These are phyloP conservation scores for Lepidonotus clava DNA, from an alignment of 2,888 invertebrate genomes.

Conservation along the genomic window DNA sequence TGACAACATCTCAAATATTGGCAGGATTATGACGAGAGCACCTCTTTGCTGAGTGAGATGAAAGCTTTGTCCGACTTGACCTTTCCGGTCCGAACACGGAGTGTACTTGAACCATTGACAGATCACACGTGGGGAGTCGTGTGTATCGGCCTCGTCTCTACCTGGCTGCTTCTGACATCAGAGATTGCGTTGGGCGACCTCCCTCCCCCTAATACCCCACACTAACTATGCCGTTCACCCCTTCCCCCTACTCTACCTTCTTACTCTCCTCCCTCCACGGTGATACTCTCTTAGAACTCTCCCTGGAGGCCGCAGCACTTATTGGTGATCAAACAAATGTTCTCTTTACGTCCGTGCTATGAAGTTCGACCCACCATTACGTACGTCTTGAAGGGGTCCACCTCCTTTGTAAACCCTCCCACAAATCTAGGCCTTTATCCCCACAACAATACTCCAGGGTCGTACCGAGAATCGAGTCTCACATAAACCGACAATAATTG, in stretches of 20 bases:
- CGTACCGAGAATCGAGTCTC: too few species aligned
- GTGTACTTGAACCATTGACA: background rate
- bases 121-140: background rate
- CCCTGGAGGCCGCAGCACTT: background rate
- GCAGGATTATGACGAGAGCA: background rate
- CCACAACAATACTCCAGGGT: too few species aligned
- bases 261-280: background rate
- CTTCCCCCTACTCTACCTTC: background rate
- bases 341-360: background rate
- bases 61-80: background rate
- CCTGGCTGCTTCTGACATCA: background rate
- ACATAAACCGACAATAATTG: too few species aligned
- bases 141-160: background rate
- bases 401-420: too few species aligned
- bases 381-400: too few species aligned
- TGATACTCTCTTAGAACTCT: background rate
- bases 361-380: background rate
- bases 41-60: background rate
- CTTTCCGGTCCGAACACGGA: background rate
- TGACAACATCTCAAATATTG: background rate
- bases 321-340: constrained; percentile 17
- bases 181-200: background rate
- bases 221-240: background rate
- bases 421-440: too few species aligned
- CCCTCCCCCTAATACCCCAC: too few species aligned